Evolutionary conservation across 2,113 vertebrate species (phyloP), one percentile per base, ranked within the genome.

Genomic region (Menura novaehollandiae): DNA sequence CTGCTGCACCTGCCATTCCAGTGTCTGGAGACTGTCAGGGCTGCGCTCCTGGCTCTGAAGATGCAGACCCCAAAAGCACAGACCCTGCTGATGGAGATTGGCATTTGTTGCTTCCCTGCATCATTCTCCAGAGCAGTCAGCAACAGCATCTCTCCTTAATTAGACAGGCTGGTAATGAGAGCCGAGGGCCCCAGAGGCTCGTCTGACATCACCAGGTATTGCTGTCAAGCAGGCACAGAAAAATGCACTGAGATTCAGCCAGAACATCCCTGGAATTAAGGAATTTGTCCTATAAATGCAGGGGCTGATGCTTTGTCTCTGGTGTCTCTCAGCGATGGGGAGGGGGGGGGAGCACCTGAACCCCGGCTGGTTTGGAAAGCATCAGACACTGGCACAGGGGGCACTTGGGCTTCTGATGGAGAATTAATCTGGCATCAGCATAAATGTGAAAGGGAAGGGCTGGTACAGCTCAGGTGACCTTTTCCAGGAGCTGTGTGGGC

Each of bases 131-230:
- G 71, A 73, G 90, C 89, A 95, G 83, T 68, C 93, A 93, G 83
- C 76, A 81, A 35, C 62, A 87, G 73, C 83, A 66, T 85, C 84
- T 80, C 91, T 64, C 62, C 67, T 81, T 96, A 96, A 96, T 96
- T 96, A 96, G 93, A 73, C 95, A 89, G 77, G 60, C 67, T 91
- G 74, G 80, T 89, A 91, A 97, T 88, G 84, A 94, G 94, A 91
- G 67, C 82, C 2, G 47, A 94, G 90, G 79, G 82, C 95, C 95
- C 95, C 73, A 90, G 91, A 90, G 95, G 90, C 83, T 95, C 4
- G 7, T 80, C 95, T 97, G 95, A 96, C 93, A 90, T 96, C 95
- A 95, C 73, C 93, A 95, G 96, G 88, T 93, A 95, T 68, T 92
- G 83, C 88, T 96, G 96, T 95, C 96, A 92, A 91, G 62, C 86